Conservation (phyloP, 2,888 invertebrate genomes). For the Caradrina kadenii region DNA sequence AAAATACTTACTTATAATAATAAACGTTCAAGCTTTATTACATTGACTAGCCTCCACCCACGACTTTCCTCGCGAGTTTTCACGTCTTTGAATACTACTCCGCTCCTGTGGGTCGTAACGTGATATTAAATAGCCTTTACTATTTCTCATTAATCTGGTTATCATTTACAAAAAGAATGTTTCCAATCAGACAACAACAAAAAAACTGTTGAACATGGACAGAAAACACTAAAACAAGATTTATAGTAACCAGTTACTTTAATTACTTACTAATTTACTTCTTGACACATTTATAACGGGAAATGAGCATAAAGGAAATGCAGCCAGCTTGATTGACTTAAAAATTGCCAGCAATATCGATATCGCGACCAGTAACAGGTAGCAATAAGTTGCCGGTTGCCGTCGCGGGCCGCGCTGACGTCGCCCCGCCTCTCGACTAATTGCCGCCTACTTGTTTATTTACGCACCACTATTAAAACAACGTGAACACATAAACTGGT, state of each 20-base stretch:
- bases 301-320: slow-evolving; percentile 17
- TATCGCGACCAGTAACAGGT: slow-evolving; percentile 66
- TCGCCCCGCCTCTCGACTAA: slow-evolving; percentile 80
- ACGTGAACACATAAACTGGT: slow-evolving; percentile 46
- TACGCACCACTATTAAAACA: slow-evolving; percentile 68
- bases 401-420: slow-evolving; percentile 72
- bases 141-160: too few relatives aligned
- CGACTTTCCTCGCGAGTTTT: too few relatives aligned
- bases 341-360: slow-evolving; percentile 59
- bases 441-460: slow-evolving; percentile 86
- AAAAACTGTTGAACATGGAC: too few relatives aligned
- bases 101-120: too few relatives aligned
- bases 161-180: too few relatives aligned
- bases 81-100: too few relatives aligned
- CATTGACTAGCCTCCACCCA: too few relatives aligned
- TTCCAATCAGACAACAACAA: too few relatives aligned
- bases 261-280: not conserved
- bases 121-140: too few relatives aligned
- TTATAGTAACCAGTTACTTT: not conserved
- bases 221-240: too few relatives aligned
- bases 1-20: too few relatives aligned
- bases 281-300: slow-evolving; percentile 16
- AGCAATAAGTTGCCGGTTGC: slow-evolving; percentile 68
- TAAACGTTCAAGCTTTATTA: too few relatives aligned
- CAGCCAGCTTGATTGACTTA: slow-evolving; percentile 38